Conservation (phyloP, 2,888 invertebrate genomes). For the Lasioglossum marginatum region DNA sequence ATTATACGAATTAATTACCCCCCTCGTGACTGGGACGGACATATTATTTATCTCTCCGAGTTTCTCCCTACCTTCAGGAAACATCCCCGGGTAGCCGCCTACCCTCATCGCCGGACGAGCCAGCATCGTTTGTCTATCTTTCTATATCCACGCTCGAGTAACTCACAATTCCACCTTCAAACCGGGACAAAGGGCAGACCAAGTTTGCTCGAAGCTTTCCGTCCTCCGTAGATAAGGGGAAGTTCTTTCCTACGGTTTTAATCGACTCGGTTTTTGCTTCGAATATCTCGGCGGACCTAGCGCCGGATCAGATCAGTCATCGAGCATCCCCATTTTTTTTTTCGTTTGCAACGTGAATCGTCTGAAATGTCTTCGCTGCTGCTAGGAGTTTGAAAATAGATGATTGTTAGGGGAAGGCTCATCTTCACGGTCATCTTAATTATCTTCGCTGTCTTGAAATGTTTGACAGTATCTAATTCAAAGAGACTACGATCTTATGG, state of each 20-base stretch:
- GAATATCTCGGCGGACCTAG: constrained; percentile 22
- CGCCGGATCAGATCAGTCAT: constrained; percentile 26
- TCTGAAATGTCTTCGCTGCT: neutral
- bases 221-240: constrained; percentile 50
- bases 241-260: constrained; percentile 50
- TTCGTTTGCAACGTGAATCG: neutral
- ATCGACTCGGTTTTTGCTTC: constrained; percentile 50
- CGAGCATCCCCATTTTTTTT: neutral
- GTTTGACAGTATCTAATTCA: too few relatives aligned
- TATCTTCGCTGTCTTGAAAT: too few relatives aligned
- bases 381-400: neutral
- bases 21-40: constrained; percentile 77
- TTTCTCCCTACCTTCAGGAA: constrained; percentile 63
- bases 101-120: constrained; percentile 72
- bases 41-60: constrained; percentile 81
- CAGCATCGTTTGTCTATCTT: constrained; percentile 79
- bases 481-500: too few relatives aligned
- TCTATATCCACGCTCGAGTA: constrained; percentile 75
- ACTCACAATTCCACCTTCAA: constrained; percentile 63
- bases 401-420: neutral
- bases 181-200: constrained; percentile 53
- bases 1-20: constrained; percentile 84
- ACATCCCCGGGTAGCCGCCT: constrained; percentile 57
- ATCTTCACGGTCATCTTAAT: neutral
- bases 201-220: constrained; percentile 49